Evolutionary conservation across 2,797 vertebrate species (phyloP).

Genomic region (Brotogeris chrysoptera): DNA sequence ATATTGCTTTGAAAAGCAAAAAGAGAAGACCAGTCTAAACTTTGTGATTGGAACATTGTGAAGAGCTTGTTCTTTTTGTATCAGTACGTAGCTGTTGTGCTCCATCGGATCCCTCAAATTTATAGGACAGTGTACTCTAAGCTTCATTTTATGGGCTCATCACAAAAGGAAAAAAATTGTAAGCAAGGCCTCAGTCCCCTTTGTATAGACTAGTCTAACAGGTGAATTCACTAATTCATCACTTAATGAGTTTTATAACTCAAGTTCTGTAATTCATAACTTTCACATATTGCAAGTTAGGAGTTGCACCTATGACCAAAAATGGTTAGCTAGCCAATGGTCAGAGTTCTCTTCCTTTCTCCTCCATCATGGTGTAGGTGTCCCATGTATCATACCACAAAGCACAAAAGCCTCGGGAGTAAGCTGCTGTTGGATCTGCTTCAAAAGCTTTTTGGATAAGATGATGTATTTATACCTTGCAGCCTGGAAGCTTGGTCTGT

Average conservation of each 20-base stretch:
- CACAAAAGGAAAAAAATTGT: not conserved
- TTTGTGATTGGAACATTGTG: not conserved
- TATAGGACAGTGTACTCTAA: not conserved
- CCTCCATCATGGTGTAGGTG: fast-evolving
- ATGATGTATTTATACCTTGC: not conserved
- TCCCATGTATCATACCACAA: not conserved
- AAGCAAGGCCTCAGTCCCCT: not conserved
- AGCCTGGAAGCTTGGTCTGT: not conserved
- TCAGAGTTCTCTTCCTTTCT: not conserved
- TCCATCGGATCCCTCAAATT: not conserved
- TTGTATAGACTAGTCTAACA: not conserved
- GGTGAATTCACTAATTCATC: not conserved
- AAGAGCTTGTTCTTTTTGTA: not conserved
- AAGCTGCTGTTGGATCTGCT: not conserved
- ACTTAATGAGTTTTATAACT: not conserved
- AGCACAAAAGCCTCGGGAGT: not conserved
- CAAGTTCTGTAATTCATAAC: not conserved
- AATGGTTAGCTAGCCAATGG: not conserved
- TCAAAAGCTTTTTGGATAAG: not conserved
- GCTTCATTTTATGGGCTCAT: not conserved
- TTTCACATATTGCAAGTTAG: not conserved
- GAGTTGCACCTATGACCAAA: not conserved
- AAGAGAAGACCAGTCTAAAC: not conserved
- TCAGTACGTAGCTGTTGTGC: not conserved
- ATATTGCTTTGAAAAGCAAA: not conserved